These are phyloP conservation scores for Thermophis baileyi DNA, from an alignment of 2,113 vertebrate genomes.

Conservation along the genomic window DNA sequence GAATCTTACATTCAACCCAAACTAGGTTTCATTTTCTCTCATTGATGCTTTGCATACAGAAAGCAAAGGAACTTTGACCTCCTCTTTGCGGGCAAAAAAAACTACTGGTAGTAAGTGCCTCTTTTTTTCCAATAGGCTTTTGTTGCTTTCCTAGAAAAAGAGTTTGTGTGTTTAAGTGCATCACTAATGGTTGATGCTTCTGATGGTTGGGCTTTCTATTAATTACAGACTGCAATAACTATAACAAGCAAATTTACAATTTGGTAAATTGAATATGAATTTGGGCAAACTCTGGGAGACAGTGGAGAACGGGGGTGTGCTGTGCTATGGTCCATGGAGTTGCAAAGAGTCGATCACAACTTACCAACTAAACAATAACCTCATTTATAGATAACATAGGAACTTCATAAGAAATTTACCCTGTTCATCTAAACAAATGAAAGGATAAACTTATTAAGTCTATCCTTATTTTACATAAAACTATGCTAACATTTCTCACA, in stretches of 20 bases:
- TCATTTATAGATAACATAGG: constrained; percentile 50
- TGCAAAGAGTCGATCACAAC: neutral
- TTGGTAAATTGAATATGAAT: neutral
- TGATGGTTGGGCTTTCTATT: neutral
- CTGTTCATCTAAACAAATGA: neutral
- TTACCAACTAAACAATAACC: neutral
- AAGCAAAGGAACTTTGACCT: neutral
- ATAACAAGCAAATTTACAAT: neutral
- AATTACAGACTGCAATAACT: neutral
- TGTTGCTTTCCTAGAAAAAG: neutral
- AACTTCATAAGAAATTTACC: constrained; percentile 14
- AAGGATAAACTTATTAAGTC: constrained; percentile 30
- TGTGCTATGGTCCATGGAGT: neutral
- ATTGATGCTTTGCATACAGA: neutral
- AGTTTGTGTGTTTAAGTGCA: neutral
- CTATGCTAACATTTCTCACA: neutral
- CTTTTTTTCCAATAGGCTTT: neutral
- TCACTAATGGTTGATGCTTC: neutral
- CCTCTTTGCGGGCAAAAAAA: neutral
- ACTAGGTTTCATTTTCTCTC: neutral
- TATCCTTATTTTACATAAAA: neutral
- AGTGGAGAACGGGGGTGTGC: neutral
- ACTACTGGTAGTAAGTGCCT: neutral
- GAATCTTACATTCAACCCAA: neutral
- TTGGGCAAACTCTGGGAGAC: neutral